Percentiles rank a stretch among this genome's conserved stretches.
These are phyloP conservation scores for Eclectus roratus DNA, from an alignment of 2,113 vertebrate genomes.

Conservation along the genomic window DNA sequence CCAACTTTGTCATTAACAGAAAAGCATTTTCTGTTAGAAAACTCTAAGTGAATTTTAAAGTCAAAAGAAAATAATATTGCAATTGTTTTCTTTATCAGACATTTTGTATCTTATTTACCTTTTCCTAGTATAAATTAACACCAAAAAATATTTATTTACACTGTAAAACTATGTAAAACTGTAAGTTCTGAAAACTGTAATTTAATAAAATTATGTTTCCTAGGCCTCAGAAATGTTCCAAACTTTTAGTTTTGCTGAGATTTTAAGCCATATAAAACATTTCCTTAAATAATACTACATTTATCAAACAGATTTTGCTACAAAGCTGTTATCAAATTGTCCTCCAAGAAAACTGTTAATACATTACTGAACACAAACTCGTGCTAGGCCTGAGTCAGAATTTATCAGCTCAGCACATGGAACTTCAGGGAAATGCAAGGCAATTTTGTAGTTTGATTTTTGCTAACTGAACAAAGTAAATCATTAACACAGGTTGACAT, in stretches of 20 bases:
- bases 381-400: not conserved
- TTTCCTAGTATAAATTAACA: not conserved
- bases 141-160: not conserved
- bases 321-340: not conserved
- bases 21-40: not conserved
- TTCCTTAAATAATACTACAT: not conserved
- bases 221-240: not conserved
- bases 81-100: not conserved
- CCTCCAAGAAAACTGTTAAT: not conserved
- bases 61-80: not conserved
- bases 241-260: not conserved
- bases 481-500: slow-evolving; percentile 4
- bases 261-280: not conserved
- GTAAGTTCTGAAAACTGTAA: not conserved
- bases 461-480: not conserved
- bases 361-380: not conserved
- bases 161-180: not conserved
- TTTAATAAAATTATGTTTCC: not conserved
- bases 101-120: not conserved
- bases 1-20: not conserved
- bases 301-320: not conserved
- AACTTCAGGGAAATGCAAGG: not conserved
- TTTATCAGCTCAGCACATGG: not conserved
- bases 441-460: not conserved
- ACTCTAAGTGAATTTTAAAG: not conserved